Conservation (phyloP, 2,797 vertebrate species). For the Myotis pilosus region DNA sequence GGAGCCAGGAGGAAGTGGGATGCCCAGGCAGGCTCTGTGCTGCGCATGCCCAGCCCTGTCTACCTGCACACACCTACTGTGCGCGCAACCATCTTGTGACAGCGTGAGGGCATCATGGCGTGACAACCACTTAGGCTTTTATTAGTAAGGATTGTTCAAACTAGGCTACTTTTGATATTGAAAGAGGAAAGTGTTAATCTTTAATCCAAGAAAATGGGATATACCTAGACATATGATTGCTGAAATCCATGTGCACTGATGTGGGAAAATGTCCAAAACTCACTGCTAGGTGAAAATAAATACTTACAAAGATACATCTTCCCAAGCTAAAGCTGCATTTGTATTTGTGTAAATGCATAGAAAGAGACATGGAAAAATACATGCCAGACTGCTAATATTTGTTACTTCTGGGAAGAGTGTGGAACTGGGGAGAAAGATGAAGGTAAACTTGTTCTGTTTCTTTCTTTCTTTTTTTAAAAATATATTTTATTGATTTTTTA, state of each 20-base stretch:
- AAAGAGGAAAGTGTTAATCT: not conserved
- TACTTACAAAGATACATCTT: not conserved
- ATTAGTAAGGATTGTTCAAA: not conserved
- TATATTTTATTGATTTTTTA: too few relatives aligned
- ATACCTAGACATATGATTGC: not conserved
- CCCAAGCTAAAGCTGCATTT: not conserved
- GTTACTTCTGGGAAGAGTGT: not conserved
- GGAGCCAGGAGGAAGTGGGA: too few relatives aligned
- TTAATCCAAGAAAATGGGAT: not conserved
- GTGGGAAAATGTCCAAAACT: not conserved
- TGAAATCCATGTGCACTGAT: not conserved
- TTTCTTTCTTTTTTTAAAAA: not conserved
- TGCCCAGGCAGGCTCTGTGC: too few relatives aligned
- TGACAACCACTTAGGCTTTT: too few relatives aligned
- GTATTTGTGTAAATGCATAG: slow-evolving; percentile 7
- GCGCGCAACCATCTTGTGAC: too few relatives aligned
- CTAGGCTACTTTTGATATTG: not conserved
- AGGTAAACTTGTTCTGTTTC: not conserved
- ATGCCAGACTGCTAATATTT: not conserved
- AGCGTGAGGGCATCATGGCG: too few relatives aligned
- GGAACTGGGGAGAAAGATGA: not conserved
- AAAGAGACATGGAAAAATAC: not conserved
- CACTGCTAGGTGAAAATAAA: not conserved
- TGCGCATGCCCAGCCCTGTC: too few relatives aligned
- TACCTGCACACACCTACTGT: too few relatives aligned